phyloP scores from a whole-genome alignment of 2,113 vertebrate genomes.

The Fregetta grallaria region DNA sequence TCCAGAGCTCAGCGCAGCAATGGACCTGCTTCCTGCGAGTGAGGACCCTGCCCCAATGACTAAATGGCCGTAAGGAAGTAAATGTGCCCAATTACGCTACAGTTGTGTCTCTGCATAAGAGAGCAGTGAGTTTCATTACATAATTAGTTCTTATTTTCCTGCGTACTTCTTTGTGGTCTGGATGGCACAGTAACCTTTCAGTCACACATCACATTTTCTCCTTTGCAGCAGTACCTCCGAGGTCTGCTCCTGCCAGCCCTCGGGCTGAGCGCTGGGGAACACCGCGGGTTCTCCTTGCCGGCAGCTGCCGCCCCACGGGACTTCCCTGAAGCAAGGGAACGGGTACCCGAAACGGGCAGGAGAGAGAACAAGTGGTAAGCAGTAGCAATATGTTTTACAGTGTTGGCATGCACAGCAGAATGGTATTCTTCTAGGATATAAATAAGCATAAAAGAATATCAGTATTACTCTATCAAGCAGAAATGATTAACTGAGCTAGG shows the following conservation, averaged over 20 bases:
- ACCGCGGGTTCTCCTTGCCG: not conserved
- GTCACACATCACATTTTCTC: not conserved
- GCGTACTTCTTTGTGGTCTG: not conserved
- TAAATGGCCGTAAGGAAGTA: not conserved
- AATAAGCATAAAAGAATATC: not conserved
- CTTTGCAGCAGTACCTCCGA: not conserved
- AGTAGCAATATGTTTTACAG: not conserved
- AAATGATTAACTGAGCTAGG: not conserved
- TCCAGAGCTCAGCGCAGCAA: not conserved
- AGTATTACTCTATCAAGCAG: not conserved
- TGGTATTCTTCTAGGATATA: not conserved
- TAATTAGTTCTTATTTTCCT: not conserved
- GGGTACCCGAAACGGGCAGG: not conserved
- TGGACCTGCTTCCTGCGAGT: not conserved
- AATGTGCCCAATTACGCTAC: not conserved
- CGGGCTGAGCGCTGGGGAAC: fast-evolving
- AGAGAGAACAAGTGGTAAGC: not conserved
- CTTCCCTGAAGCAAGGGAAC: not conserved
- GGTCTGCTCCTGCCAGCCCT: not conserved
- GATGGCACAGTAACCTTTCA: not conserved
- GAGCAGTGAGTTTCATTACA: not conserved
- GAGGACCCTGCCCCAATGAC: not conserved
- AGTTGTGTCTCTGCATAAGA: not conserved
- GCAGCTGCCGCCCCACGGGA: fast-evolving
- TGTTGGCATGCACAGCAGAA: not conserved